Evolutionary conservation across 2,888 invertebrate genomes (phyloP), one percentile per base, ranked within the genome.

Genomic region (Drosophila mimetica): DNA sequence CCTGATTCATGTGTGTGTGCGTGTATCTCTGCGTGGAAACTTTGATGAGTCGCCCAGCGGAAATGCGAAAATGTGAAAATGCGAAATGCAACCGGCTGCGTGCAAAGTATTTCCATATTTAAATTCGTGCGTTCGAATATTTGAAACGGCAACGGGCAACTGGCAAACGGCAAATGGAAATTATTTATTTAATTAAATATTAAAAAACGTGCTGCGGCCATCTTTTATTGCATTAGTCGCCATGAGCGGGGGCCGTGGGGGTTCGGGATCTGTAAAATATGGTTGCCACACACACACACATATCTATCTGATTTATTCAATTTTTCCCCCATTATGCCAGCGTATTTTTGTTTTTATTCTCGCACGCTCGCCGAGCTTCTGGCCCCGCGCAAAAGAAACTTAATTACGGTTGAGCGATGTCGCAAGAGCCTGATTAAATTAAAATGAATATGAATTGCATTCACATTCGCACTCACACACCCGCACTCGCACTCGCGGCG

Each of bases 121-220:
- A 51, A 74, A 79, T 66, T 76, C 50, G 47, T 63, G 37, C 53
- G 53, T 71, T 70, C 54, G 63, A 77, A 74, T 70, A 28, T 44
- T 44, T 44, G 44, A 28, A 44, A 28, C 28, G 14, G n/a, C 22
- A 39, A 37, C 11, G 8, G 18, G 20, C 22, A 42, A 42, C 7
- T 4, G 22, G 42, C 18, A 13, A 4, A 18, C 34, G 20, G 11
- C 16, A 42, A 42, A 65, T 80, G 75, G n/a, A 58, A 84, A 86
- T 77, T 72, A 84, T 84, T 86, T 66, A 83, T 84, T 80, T 77
- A 84, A 88, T 86, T 88, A 77, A 86, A 84, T 69, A 70, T 80
- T 75, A 41, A 64, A 79, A 88, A 86, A 77, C 87, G 85, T 85
- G 81, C 65, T 44, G 50, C 48, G 34, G 16, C 22, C 39, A 28